Evolutionary conservation across 2,888 invertebrate species (phyloP), one percentile per base, ranked within the genome.

Genomic region (Aporophyla nigra): DNA sequence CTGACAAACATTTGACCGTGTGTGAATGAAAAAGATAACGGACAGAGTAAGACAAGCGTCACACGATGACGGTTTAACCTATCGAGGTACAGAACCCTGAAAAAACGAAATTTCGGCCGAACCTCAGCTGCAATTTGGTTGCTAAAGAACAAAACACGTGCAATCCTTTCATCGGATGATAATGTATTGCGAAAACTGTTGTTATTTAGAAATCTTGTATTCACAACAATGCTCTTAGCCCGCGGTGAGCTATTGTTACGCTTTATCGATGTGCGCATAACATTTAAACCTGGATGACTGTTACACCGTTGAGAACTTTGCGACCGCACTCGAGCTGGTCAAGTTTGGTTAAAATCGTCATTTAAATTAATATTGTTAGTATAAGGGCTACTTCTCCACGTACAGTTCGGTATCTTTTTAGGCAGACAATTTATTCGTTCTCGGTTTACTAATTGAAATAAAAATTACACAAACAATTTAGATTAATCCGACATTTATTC

Each of bases 181-280:
- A 87, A 78, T 65, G 65, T 80, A 84, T 87, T 87, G 72, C 73
- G 80, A 83, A 88, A 80, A 85, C 81, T 76, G 82, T 82, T 86
- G 86, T 84, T 88, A 87, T 87, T 84, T 87, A 86, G 88, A 83
- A 87, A 84, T 84, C 83, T 79, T 68, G 80, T 79, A 84, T 85
- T 86, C 81, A 83, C 85, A 88, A 91, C 91, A 93, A 93, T 92
- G 88, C 88, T 79, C 80, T 69, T 87, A 88, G 91, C 91, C 87
- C 85, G 82, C 89, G 91, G 88, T 84, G 71, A 82, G 83, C 90
- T 87, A 91, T 93, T 92, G 92, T 93, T 91, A 87, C 84, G 78
- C 83, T 87, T 89, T 91, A 91, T 91, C 91, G 91, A 90, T 88
- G 87, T 83, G 75, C 83, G 89, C 91, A 89, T 91, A 91, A 91